Evolutionary conservation across 1,140 invertebrate species (phyloP), one percentile per base, ranked within the genome.

Genomic region (Coptotermes formosanus): DNA sequence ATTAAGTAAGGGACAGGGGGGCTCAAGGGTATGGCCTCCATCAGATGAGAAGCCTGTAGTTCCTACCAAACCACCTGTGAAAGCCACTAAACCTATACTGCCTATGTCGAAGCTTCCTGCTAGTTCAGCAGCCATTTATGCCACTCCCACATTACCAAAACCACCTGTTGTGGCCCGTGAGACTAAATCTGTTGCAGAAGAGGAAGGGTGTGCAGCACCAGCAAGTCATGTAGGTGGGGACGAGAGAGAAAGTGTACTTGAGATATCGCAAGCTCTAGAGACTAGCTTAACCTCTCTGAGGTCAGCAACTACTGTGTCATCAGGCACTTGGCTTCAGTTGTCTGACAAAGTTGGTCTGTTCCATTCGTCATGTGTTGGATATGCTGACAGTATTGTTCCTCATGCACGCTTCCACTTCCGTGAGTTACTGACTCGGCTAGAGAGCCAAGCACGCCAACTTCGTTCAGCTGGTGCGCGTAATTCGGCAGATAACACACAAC

Each of bases 361-460:
- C 75, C 95, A 97, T 88, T 93, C 94, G 2, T 95, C 95, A 86
- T 97, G 96, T 90, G 92, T 94, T 69, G 94, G 93, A 75, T 95
- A 96, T 85, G 93, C 94, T 0, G 95, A 96, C 87, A 92, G 92
- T 55, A 93, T 95, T 7, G 95, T 97, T 87, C 94, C 97, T 32
- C 96, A 97, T 89, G 94, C 96, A 45, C 95, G 97, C 86, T 97
- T 98, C 90, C 96, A 97, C 88, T 95, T 98, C 89, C 94, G 97
- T 19, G 97, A 98, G 89, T 92, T 98, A 85, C 93, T 98, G 8
- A 94, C 95, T 0, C 92, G 95, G 16, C 92, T 99, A 43, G 97
- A 98, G 89, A 92, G 93, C 4, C 96, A 97, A 89, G 95, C 96
- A 38, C 93, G 95, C 87, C 93, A 94, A 88, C 89, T 97, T 85